phyloP scores from a whole-genome alignment of 1,140 invertebrate genomes.

The Plutomurus gul region DNA sequence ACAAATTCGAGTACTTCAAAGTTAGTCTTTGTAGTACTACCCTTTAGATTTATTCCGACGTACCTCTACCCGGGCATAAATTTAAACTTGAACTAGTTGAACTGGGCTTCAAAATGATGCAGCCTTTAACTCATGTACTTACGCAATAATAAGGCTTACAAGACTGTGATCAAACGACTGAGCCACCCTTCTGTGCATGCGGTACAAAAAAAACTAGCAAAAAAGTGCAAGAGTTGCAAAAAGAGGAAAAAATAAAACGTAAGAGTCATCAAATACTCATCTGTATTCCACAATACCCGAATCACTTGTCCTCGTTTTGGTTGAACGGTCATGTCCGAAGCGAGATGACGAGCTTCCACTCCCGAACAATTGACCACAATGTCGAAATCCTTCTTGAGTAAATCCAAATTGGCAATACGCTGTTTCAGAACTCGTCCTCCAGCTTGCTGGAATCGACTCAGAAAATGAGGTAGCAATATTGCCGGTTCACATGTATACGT shows the following conservation, averaged over 20 bases:
- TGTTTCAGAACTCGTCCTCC: slow-evolving; percentile 63
- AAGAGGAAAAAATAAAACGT: background rate
- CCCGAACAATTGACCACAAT: slow-evolving; percentile 76
- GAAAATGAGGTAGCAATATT: slow-evolving; percentile 66
- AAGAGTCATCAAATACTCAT: background rate
- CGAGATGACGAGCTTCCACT: slow-evolving; percentile 61
- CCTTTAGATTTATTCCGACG: no score
- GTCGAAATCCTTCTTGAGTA: slow-evolving; percentile 64
- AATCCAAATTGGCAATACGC: slow-evolving; percentile 62
- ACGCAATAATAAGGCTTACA: no score
- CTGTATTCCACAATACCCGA: slow-evolving; percentile 36
- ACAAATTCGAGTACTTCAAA: no score
- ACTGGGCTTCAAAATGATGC: no score
- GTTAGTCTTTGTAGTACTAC: no score
- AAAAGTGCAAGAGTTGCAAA: background rate
- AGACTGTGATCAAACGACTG: no score
- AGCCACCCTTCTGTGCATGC: no score
- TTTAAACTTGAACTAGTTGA: no score
- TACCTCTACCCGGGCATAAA: no score
- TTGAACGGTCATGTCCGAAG: slow-evolving; percentile 16
- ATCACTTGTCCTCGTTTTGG: slow-evolving; percentile 47
- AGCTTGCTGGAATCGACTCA: slow-evolving; percentile 62
- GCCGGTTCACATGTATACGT: slow-evolving; percentile 67
- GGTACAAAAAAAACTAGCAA: no score
- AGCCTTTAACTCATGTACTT: no score